A percentile compares a stretch with the other conserved stretches of the same genome.
phyloP scores from a whole-genome alignment of 2,113 vertebrate species.

The Caloenas nicobarica region DNA sequence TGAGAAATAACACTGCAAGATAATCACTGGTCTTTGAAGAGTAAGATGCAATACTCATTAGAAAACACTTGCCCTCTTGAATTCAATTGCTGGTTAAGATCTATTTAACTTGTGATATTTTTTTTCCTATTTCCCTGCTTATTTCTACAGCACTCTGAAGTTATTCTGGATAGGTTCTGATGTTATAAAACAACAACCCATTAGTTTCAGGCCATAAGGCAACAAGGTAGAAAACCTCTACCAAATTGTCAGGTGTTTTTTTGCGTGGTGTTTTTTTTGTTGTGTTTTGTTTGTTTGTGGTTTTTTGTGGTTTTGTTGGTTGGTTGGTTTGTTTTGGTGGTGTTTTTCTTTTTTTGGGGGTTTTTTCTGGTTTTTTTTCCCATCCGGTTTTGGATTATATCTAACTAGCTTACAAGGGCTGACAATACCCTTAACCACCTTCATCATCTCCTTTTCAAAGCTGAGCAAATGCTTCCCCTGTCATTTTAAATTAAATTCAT shows the following conservation, averaged over 20 bases:
- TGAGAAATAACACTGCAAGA: not conserved
- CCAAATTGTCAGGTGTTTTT: not conserved
- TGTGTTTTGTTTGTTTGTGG: no score
- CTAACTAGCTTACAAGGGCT: not conserved
- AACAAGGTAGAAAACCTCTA: not conserved
- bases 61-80: not conserved
- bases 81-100: conserved; percentile 2
- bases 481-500: conserved; percentile 4
- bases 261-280: no score
- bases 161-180: not conserved
- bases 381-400: not conserved
- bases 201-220: not conserved
- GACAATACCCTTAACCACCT: not conserved
- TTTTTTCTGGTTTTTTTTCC: fast-evolving
- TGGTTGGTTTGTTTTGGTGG: no score
- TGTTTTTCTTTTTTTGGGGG: no score
- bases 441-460: not conserved
- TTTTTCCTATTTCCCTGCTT: not conserved
- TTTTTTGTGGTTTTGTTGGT: no score
- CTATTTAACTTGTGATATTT: not conserved
- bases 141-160: not conserved
- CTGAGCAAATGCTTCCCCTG: not conserved
- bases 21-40: conserved; percentile 12
- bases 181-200: not conserved
- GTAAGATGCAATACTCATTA: not conserved